These are phyloP conservation scores for Leptinotarsa rubiginosa DNA, from an alignment of 2,888 invertebrate species.

Conservation along the genomic window DNA sequence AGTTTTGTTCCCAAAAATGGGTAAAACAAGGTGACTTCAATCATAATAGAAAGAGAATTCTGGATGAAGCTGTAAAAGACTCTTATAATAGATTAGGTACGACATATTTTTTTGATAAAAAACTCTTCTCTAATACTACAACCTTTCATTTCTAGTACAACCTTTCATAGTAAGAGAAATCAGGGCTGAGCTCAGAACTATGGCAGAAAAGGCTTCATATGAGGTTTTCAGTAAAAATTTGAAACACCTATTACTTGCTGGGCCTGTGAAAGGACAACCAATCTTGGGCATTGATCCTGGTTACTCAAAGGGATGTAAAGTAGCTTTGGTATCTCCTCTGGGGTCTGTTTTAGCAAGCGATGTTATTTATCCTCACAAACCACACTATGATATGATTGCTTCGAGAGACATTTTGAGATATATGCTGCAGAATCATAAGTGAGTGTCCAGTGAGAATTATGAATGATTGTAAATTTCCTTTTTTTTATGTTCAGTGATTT, in stretches of 20 bases:
- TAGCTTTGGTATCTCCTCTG: conserved; percentile 81
- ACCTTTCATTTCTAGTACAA: conserved; percentile 67
- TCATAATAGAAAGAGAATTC: conserved; percentile 63
- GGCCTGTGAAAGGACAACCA: conserved; percentile 82
- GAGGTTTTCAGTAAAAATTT: conserved; percentile 88
- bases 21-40: conserved; percentile 62
- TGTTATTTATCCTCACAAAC: conserved; percentile 76
- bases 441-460: conserved; percentile 44
- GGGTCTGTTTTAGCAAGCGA: conserved; percentile 78
- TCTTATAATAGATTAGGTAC: conserved; percentile 71
- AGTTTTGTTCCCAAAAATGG: conserved; percentile 68
- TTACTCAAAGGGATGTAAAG: conserved; percentile 88
- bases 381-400: conserved; percentile 58
- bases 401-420: conserved; percentile 68
- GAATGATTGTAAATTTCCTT: background rate
- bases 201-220: conserved; percentile 85
- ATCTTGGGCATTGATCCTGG: conserved; percentile 93
- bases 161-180: conserved; percentile 78
- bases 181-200: conserved; percentile 78
- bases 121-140: background rate
- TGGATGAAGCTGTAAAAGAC: conserved; percentile 72
- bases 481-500: too few species aligned
- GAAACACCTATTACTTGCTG: conserved; percentile 82
- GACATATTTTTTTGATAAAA: conserved; percentile 32
- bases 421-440: conserved; percentile 72